Evolutionary conservation across 2,113 vertebrate species (phyloP), one percentile per base, ranked within the genome.

Genomic region (Sprattus sprattus): DNA sequence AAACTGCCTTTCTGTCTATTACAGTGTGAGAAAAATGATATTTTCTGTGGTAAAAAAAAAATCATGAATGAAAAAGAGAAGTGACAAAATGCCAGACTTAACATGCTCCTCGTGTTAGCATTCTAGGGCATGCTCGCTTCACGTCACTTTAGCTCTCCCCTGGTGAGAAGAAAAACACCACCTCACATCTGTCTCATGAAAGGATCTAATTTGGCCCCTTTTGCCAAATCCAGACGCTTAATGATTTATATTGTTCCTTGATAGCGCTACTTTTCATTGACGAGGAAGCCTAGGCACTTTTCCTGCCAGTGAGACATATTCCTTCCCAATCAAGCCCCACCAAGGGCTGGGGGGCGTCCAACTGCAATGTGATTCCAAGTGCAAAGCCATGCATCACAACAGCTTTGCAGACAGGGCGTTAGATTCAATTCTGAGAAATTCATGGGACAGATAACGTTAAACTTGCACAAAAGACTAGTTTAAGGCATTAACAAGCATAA

Each of bases 341-440:
- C 9, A 3, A 32, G 64, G 64, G 64, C 64, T 32, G n/a, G 25
- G 32, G 28, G 64, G 28, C 25, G 7, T 71, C 8, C 64, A 71
- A 32, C 25, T 28, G n/a, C 64, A 71, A 8, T 71, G n/a, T 9
- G 64, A 71, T 71, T 71, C 64, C 28, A 71, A 71, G 28, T 28
- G 64, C 64, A 71, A 32, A 67, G 20, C 22, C 60, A 67, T 67
- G 60, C 60, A 67, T 67, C 60, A n/a, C 60, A 67, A 67, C 60
- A 6, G 7, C 25, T 67, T 6, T 28, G 7, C 22, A n/a, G 22
- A 67, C 52, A 54, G 52, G 52, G 3, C 52, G 16, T 15, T 16
- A 54, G 52, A 54, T 54, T 54, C 13, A 54, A 54, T 18, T 16
- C 52, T 54, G 52, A 54, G 52, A 4, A 13, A 54, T 18, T 49